phyloP scores from a whole-genome alignment of 2,888 invertebrate genomes.

The Apotomis turbidana region DNA sequence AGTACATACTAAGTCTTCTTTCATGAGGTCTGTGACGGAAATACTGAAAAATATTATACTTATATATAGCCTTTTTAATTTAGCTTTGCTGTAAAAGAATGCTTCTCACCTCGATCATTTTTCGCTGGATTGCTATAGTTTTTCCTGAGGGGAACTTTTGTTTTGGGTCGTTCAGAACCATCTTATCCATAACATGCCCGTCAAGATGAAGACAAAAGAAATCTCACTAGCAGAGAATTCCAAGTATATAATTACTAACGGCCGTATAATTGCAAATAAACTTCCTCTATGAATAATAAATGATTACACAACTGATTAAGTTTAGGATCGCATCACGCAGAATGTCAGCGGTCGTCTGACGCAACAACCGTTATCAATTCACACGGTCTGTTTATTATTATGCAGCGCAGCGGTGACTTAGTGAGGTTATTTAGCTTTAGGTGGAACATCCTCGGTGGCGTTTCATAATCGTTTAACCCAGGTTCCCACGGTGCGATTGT shows the following conservation, averaged over 20 bases:
- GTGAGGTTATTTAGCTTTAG: conserved; percentile 56
- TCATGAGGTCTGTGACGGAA: no score
- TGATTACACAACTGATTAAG: conserved; percentile 30
- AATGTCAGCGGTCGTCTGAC: conserved; percentile 62
- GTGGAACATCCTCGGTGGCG: conserved; percentile 61
- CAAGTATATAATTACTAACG: conserved; percentile 1
- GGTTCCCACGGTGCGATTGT: conserved; percentile 79
- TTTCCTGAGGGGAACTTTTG: no score
- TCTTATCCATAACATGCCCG: no score
- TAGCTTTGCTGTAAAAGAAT: no score
- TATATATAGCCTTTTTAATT: no score
- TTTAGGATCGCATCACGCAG: conserved; percentile 37
- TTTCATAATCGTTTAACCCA: conserved; percentile 70
- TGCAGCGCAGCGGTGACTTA: conserved; percentile 52
- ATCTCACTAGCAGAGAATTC: not conserved
- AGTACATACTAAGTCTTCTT: no score
- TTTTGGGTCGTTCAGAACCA: no score
- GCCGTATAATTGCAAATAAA: conserved; percentile 26
- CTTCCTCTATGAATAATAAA: conserved; percentile 26
- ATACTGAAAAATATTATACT: no score
- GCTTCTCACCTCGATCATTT: no score
- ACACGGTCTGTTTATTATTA: conserved; percentile 62
- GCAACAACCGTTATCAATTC: conserved; percentile 70
- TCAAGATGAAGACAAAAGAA: not conserved
- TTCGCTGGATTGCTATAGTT: no score